Evolutionary conservation across 2,113 vertebrate species (phyloP).

Genomic region (Lamprotornis superbus): DNA sequence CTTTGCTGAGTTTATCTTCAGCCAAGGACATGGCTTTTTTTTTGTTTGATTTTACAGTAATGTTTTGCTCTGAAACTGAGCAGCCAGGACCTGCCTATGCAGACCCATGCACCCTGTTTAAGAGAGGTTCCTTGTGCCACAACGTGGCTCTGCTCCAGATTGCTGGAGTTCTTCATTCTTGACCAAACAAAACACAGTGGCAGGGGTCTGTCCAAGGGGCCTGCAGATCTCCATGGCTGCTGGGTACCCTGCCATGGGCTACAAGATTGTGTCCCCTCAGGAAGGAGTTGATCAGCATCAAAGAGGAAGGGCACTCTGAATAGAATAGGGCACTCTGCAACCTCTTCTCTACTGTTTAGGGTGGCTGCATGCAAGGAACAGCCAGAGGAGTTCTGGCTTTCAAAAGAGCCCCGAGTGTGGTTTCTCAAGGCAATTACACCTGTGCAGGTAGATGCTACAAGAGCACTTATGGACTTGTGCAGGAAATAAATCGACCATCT

Average conservation of each 20-base stretch:
- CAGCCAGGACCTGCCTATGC: neutral
- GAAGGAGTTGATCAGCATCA: neutral
- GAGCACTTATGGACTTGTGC: neutral
- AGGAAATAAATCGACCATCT: neutral
- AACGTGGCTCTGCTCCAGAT: neutral
- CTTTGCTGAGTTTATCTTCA: conserved; percentile 10
- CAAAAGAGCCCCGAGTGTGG: neutral
- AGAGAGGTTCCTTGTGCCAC: neutral
- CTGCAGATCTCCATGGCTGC: neutral
- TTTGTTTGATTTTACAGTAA: conserved; percentile 39
- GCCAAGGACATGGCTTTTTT: neutral
- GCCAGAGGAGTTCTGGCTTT: neutral
- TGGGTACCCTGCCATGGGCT: neutral
- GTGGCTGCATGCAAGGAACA: neutral
- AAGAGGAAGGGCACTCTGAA: neutral
- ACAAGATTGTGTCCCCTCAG: accelerated
- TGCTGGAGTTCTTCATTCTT: neutral
- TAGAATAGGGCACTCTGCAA: neutral
- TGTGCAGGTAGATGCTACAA: neutral
- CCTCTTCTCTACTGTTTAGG: neutral
- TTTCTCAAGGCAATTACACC: neutral
- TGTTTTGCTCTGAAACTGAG: neutral
- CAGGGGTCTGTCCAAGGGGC: neutral
- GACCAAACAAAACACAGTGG: neutral
- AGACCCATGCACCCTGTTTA: neutral